Conservation (phyloP, 2,797 vertebrate genomes). For the Oophaga sylvatica region DNA sequence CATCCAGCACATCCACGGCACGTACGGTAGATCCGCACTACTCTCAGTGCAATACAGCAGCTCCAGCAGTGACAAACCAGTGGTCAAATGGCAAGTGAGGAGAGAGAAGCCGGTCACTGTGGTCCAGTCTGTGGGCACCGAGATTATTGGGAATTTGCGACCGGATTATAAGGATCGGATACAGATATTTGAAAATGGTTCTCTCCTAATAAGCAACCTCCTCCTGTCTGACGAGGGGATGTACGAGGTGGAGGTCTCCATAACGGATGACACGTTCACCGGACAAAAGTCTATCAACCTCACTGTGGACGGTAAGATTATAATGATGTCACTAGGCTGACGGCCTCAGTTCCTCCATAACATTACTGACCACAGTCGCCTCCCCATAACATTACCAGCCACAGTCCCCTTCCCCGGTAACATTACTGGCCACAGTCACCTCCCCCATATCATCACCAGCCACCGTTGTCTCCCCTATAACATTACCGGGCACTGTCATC, state of each 20-base stretch:
- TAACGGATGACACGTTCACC: slow-evolving; percentile 94
- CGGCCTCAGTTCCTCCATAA: no score
- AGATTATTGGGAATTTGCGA: slow-evolving; percentile 92
- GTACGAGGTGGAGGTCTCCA: slow-evolving; percentile 96
- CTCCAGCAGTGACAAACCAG: slow-evolving; percentile 88
- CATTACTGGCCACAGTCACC: no score
- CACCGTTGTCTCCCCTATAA: no score
- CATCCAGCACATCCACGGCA: slow-evolving; percentile 83
- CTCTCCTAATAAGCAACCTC: slow-evolving; percentile 88
- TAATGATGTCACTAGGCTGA: no score
- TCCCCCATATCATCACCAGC: no score
- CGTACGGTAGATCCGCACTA: slow-evolving; percentile 85
- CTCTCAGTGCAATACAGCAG: slow-evolving; percentile 93
- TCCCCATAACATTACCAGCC: no score
- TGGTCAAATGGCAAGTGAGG: slow-evolving; percentile 97
- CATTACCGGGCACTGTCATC: no score
- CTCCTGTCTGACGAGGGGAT: slow-evolving; percentile 88
- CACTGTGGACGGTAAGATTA: slow-evolving; percentile 87
- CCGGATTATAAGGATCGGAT: slow-evolving; percentile 90
- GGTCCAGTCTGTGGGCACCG: slow-evolving; percentile 92
- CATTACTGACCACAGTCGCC: no score
- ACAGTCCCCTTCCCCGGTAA: no score
- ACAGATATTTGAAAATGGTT: slow-evolving; percentile 90
- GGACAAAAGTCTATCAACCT: slow-evolving; percentile 91
- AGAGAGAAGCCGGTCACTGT: slow-evolving; percentile 89